Evolutionary conservation across 2,888 invertebrate genomes (phyloP).

Genomic region (Chrysotoxum bicinctum): DNA sequence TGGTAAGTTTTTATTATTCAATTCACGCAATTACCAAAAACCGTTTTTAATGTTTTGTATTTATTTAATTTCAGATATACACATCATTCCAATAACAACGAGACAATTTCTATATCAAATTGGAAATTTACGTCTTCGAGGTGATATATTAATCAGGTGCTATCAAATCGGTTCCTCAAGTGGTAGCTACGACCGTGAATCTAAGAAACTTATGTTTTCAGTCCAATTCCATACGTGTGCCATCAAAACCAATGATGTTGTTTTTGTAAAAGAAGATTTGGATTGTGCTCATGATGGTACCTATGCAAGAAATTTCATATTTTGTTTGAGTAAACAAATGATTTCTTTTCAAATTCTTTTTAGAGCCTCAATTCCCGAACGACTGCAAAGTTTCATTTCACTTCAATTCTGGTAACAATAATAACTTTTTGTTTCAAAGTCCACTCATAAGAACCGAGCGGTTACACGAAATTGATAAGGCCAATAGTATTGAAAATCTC

Average conservation of each 20-base stretch:
- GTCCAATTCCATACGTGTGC: constrained; percentile 98
- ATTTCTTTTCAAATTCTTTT: constrained; percentile 14
- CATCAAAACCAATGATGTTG: constrained; percentile 91
- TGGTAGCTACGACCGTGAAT: constrained; percentile 73
- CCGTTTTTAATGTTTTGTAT: neutral
- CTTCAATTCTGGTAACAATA: constrained; percentile 68
- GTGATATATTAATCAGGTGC: constrained; percentile 95
- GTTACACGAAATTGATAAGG: constrained; percentile 72
- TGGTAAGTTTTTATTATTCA: constrained; percentile 81
- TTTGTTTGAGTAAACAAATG: neutral
- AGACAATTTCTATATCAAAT: constrained; percentile 87
- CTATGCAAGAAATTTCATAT: neutral
- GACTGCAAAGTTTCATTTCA: constrained; percentile 75
- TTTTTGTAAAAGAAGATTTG: constrained; percentile 92
- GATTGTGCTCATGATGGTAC: constrained; percentile 91
- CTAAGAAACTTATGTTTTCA: constrained; percentile 89
- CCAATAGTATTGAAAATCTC: constrained; percentile 74
- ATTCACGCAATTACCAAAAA: neutral
- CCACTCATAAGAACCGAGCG: constrained; percentile 75
- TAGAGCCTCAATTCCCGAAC: constrained; percentile 75
- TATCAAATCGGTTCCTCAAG: constrained; percentile 85
- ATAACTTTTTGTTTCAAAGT: constrained; percentile 74
- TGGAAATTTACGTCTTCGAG: constrained; percentile 84
- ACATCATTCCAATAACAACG: constrained; percentile 76
- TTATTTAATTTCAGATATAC: constrained; percentile 73